These are phyloP conservation scores for Empidonax alnorum DNA, from an alignment of 2,113 vertebrate species.

Conservation along the genomic window DNA sequence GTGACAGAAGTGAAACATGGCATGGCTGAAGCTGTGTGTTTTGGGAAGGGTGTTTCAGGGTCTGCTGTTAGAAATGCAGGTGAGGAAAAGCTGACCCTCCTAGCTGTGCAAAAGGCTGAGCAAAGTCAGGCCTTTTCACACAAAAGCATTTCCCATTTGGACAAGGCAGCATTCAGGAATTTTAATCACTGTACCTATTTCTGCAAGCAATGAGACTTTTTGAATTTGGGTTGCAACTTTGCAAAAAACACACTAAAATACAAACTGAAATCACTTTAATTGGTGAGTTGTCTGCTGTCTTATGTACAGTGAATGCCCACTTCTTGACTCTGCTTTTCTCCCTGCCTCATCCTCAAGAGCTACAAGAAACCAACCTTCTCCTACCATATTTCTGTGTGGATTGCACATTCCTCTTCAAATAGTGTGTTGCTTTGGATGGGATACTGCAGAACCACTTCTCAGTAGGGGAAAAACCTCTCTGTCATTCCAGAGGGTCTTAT, in stretches of 20 bases:
- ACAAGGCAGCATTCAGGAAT: background rate
- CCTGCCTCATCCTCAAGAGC: fast-evolving
- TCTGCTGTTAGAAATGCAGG: background rate
- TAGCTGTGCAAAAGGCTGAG: background rate
- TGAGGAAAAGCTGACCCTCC: background rate
- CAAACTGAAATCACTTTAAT: background rate
- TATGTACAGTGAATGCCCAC: background rate
- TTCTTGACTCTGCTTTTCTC: background rate
- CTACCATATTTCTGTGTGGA: background rate
- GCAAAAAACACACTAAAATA: background rate
- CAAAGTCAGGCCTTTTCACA: background rate
- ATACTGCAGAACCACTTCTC: background rate
- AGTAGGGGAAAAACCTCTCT: background rate
- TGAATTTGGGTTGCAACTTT: background rate
- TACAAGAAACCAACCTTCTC: background rate
- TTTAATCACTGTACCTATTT: background rate
- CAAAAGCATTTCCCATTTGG: background rate
- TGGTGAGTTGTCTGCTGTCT: background rate
- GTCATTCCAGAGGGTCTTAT: background rate
- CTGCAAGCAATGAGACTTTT: background rate
- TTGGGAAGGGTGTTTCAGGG: background rate
- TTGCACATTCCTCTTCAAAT: background rate
- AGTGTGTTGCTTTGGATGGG: background rate
- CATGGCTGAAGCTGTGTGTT: background rate
- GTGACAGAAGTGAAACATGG: background rate